phyloP scores from a whole-genome alignment of 2,113 vertebrate genomes.

The Syrmaticus mikado region DNA sequence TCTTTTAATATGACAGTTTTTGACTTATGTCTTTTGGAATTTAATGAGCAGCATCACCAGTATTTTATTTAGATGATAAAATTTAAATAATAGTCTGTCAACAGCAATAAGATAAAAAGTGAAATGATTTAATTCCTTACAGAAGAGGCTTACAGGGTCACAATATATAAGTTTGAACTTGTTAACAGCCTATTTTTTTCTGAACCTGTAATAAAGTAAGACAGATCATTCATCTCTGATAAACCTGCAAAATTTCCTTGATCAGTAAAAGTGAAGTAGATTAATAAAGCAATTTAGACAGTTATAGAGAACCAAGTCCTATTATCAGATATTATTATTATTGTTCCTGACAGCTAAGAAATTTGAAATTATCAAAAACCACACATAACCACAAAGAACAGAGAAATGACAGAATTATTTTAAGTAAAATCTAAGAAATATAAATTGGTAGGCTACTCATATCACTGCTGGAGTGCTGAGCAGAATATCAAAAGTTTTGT shows the following conservation, averaged over 20 bases:
- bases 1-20: slow-evolving; percentile 2
- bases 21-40: not conserved
- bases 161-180: not conserved
- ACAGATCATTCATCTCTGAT: slow-evolving; percentile 33
- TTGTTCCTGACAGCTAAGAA: not conserved
- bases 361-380: not conserved
- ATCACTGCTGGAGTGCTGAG: not conserved
- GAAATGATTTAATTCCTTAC: not conserved
- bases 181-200: not conserved
- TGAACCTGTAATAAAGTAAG: not conserved
- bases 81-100: slow-evolving; percentile 16
- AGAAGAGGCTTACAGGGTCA: not conserved
- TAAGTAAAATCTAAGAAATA: not conserved
- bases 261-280: slow-evolving; percentile 31
- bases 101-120: not conserved
- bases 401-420: not conserved
- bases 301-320: not conserved
- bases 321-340: not conserved
- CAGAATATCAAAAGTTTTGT: not conserved
- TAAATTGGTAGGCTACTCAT: not conserved
- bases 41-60: not conserved
- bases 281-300: slow-evolving; percentile 42
- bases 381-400: not conserved
- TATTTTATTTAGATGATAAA: not conserved
- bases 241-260: slow-evolving; percentile 35